These are phyloP conservation scores for Coelopa frigida DNA, from an alignment of 1,140 invertebrate species.

Conservation along the genomic window DNA sequence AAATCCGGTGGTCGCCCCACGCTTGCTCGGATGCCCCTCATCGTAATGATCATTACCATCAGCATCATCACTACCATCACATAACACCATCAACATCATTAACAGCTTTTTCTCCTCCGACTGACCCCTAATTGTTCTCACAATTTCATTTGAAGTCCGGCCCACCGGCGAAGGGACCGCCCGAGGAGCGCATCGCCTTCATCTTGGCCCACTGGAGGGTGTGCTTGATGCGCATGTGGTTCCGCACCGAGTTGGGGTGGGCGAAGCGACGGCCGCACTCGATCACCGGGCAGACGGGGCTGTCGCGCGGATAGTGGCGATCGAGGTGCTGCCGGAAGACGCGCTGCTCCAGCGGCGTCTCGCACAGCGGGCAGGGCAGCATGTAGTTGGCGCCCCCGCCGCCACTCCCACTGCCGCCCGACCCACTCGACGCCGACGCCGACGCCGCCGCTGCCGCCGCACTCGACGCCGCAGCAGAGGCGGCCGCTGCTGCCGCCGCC, in stretches of 20 bases:
- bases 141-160: constrained; percentile 43
- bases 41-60: no score
- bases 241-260: constrained; percentile 74
- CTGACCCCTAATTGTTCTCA: constrained; percentile 22
- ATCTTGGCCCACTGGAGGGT: constrained; percentile 69
- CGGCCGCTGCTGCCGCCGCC: constrained; percentile 38
- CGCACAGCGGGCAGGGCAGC: constrained; percentile 65
- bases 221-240: constrained; percentile 77
- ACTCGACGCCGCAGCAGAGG: constrained; percentile 33
- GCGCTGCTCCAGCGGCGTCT: constrained; percentile 54
- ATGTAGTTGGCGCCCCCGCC: no score
- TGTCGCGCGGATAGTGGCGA: constrained; percentile 73
- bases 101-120: no score
- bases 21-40: no score
- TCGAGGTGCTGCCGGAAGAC: constrained; percentile 66
- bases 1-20: no score
- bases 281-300: constrained; percentile 66
- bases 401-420: constrained; percentile 18
- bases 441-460: constrained; percentile 39
- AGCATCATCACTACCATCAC: no score
- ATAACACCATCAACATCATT: no score
- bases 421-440: constrained; percentile 18
- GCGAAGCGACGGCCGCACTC: constrained; percentile 65
- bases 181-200: constrained; percentile 71
- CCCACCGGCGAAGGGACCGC: constrained; percentile 45